Evolutionary conservation across 2,888 invertebrate genomes (phyloP), one percentile per base, ranked within the genome.

Genomic region (Brachynemurus nebulosus): DNA sequence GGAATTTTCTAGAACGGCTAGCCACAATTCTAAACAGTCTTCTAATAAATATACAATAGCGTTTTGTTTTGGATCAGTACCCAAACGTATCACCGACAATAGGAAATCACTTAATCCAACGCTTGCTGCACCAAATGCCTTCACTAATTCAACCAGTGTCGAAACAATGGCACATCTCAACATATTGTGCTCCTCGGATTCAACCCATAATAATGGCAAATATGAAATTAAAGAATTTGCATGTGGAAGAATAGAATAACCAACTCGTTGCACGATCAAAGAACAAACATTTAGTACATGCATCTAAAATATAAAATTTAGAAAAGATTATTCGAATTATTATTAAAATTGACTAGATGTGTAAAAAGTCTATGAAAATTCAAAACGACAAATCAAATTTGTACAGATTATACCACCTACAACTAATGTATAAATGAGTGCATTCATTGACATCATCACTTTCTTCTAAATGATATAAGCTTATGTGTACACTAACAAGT

Each of bases 21-120:
- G 70, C 92, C 95, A 95, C 46, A 96, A 69, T 52, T 90, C 86
- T 30, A 95, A 67, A 2, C 91, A 92, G 60, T 96, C 95, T 63
- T 93, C 93, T 52, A 92, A 66, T 42, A 95, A 71, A 62, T 95
- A 95, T 42, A 95, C 84, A 61, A 91, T 86, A 1, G 83, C 76
- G 44, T 80, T 76, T 58, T 86, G 80, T 48, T 76, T 71, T 0
- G 85, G 71, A 56, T 89, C 84, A 0, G 91, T 90, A 45, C 84
- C 82, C 47, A 80, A 60, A 48, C 73, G 72, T 48, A 88, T 78
- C 40, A 86, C 79, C 59, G 61, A 72, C 47, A 80, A 63, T 16
- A 81, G 68, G 67, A 81, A 80, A 6, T 74, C 74, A 14, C 74
- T 70, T 53, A 80, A 66, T 56, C 64, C 69, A 42, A 66, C 63